Base-by-base conservation (phyloP, 2,888 invertebrate genomes). In the Lepidonotus clava region DNA sequence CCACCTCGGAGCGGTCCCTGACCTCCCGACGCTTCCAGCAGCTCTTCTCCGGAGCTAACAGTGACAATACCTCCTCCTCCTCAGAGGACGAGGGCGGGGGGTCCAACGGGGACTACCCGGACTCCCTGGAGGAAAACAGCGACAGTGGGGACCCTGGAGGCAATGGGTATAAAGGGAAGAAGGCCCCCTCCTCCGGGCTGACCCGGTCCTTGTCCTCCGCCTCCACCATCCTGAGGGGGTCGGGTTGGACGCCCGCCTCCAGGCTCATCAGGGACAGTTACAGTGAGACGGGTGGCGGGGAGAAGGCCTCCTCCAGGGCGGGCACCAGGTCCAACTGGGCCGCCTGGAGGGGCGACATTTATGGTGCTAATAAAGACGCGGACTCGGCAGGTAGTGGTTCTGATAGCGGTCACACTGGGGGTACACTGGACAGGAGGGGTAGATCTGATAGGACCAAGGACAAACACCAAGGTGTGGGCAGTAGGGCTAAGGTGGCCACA, bases 191-290 rank as follows among this genome's bases (percentile, higher is more conserved):
- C 5, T 21, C 46, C 6, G 28, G 11, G 11, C 46, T 80, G 24
- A 46, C 24, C 0, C 4, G 80, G 46, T 80, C 80, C 8, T 24
- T 34, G 1, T 80, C 80, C 46, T 80, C 80, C 8, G 80, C 80
- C 32, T 80, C 80, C 28, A 80, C 80, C 24, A 28, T 80, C 32
- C 80, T 80, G 14, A 4, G 46, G 46, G 71, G 71, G 4, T 2
- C 80, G 1, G 46, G 46, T 1, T 80, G 80, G 80, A 46, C 80
- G 1, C 80, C 80, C 11, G 51, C 46, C 32, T 41, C 46, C 51
- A 80, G 80, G 28, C 32, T 80, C 18, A 24, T 80, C 80, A 41
- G 80, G 46, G 80, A 80, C 80, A 80, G 46, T 28, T 80, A 80
- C 46, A 34, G 46, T 28, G n/a, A 6, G 8, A 8, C 14, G 8